Percentiles rank a stretch among this genome's conserved stretches.
Evolutionary conservation across 2,797 vertebrate species (phyloP).

Genomic region (Ptychadena robeensis): DNA sequence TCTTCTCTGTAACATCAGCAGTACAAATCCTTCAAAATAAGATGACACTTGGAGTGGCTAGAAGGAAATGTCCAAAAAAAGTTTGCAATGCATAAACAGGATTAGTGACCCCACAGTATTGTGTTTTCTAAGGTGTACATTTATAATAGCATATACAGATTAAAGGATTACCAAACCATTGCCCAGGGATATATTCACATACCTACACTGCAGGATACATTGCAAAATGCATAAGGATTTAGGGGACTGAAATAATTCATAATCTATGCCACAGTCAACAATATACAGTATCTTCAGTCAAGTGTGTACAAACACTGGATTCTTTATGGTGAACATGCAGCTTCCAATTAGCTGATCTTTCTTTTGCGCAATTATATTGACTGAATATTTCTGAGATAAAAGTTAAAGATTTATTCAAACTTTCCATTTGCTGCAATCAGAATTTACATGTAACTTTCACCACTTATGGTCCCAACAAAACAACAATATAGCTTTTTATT

Average conservation of each 20-base stretch:
- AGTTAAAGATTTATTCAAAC: neutral
- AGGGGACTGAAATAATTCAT: neutral
- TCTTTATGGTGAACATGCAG: too few species aligned
- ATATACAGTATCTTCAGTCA: neutral
- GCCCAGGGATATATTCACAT: conserved; percentile 2
- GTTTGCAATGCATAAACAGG: conserved; percentile 5
- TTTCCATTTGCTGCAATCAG: neutral
- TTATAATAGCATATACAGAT: conserved; percentile 28
- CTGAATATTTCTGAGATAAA: too few species aligned
- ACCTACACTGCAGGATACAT: neutral
- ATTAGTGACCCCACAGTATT: conserved; percentile 18
- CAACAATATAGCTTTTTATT: too few species aligned
- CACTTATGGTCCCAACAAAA: too few species aligned
- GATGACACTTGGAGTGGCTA: neutral
- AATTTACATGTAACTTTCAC: neutral
- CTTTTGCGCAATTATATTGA: too few species aligned
- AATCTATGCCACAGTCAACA: neutral
- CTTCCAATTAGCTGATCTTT: too few species aligned
- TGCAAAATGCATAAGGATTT: neutral
- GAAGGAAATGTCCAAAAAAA: conserved; percentile 1
- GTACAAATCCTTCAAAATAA: neutral
- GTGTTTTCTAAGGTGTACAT: conserved; percentile 9
- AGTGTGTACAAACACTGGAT: too few species aligned
- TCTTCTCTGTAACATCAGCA: neutral
- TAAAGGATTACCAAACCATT: conserved; percentile 13